phyloP scores from a whole-genome alignment of 1,140 invertebrate genomes.

The Globodera rostochiensis region DNA sequence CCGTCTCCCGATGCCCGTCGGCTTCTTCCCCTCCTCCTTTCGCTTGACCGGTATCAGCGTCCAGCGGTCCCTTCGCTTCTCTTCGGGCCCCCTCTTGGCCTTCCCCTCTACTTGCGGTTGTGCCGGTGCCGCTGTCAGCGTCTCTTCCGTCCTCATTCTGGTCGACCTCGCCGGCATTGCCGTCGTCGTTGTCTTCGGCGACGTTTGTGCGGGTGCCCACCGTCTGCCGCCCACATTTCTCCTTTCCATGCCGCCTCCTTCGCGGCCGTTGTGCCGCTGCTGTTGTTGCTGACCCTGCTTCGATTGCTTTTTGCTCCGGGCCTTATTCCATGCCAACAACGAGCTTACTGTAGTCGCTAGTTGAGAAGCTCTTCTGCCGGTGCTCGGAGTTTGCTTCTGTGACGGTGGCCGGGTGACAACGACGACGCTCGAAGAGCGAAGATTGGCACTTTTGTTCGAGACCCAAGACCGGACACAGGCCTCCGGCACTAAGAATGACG shows the following conservation, averaged over 20 bases:
- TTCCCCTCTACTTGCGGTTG: not conserved
- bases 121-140: not conserved
- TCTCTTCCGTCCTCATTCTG: too few species aligned
- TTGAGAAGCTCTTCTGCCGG: too few species aligned
- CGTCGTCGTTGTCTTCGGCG: not conserved
- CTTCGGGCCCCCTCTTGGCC: not conserved
- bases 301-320: not conserved
- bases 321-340: too few species aligned
- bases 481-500: not conserved
- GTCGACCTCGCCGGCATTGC: not conserved
- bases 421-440: conserved; percentile 1
- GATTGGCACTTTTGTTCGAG: conserved; percentile 1
- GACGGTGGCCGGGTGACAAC: not conserved
- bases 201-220: not conserved
- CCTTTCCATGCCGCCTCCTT: not conserved
- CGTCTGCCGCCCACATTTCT: not conserved
- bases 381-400: not conserved
- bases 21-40: not conserved
- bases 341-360: too few species aligned
- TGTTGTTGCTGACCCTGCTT: not conserved
- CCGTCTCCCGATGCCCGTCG: not conserved
- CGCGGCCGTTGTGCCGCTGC: not conserved
- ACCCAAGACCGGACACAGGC: not conserved
- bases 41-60: not conserved
- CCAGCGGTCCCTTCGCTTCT: not conserved